Base-by-base conservation (phyloP, 1,140 invertebrate species). In the Cotesia vestalis region DNA sequence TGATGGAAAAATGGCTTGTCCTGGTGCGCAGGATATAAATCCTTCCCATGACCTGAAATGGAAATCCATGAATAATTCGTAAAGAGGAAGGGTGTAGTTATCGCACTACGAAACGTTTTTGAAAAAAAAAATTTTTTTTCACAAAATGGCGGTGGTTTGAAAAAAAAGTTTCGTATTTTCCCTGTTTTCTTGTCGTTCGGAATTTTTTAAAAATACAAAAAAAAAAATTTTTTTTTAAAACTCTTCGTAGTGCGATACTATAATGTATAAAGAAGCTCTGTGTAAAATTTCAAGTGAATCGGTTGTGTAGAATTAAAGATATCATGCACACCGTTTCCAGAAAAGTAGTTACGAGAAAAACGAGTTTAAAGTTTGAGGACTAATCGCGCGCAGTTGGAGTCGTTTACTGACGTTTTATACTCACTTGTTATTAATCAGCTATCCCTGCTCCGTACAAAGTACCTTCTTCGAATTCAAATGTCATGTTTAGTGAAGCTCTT, bases 301-400 rank as follows among this genome's bases (percentile, higher is more conserved):
- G n/a, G 64, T 66, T 51, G 17, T 2, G 46, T 66, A 66, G 64
- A 66, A 66, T 38, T 66, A n/a, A 4, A 51, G 51, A 55, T 68
- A 34, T 68, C 46, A 62, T 62, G 1, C 12, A n/a, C 12, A n/a
- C 46, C 12, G 46, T 20, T 20, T 20, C 20, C 20, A n/a, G 12
- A 51, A 71, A 63, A 34, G 20, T 72, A 14, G 55, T 73, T 60
- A 4, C 0, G 71, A 73, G 63, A 63, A 69, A 69, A 73, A 73
- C 66, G 59, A 60, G 72, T 63, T 73, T 63, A 69, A 73, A 69
- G 59, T 63, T 63, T 69, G 9, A 17, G 14, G 14, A 11, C 5
- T 6, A n/a, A 17, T 17, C 17, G 5, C 55, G 17, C 8, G 14
- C 14, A 57, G 55, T n/a, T 1, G 5, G 17, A 57, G 11, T 57